phyloP scores from a whole-genome alignment of 1,140 invertebrate species.

The Papilio xuthus region DNA sequence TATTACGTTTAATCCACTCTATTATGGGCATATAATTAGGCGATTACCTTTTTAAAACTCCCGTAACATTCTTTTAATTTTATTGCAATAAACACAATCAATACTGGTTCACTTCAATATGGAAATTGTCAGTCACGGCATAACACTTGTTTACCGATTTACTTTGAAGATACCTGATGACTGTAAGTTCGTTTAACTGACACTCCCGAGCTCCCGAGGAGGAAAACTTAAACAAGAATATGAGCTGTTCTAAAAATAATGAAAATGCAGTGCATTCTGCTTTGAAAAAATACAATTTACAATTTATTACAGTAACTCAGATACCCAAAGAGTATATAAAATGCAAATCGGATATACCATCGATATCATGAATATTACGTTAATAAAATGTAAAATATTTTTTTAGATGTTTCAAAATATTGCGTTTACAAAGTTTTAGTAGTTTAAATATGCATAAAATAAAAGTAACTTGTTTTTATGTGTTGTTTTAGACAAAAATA shows the following conservation, averaged over 20 bases:
- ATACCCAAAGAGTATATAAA: background rate
- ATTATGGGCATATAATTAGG: background rate
- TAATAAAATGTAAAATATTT: background rate
- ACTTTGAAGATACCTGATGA: conserved; percentile 10
- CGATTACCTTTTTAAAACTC: conserved; percentile 12
- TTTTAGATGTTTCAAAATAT: background rate
- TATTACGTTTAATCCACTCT: background rate
- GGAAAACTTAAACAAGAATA: conserved; percentile 25
- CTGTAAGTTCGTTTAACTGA: background rate
- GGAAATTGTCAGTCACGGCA: conserved; percentile 15
- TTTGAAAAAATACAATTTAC: conserved; percentile 25
- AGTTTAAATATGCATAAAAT: background rate
- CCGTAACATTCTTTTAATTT: conserved; percentile 31
- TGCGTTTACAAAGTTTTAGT: background rate
- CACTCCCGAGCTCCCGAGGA: background rate
- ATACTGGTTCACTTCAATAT: conserved; percentile 27
- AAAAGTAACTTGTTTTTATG: background rate
- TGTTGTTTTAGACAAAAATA: background rate
- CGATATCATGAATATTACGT: too few relatives aligned
- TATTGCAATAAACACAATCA: conserved; percentile 33
- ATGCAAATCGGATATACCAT: background rate
- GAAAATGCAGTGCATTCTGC: conserved; percentile 28
- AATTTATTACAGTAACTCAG: conserved; percentile 15
- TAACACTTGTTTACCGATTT: conserved; percentile 15
- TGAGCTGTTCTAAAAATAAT: conserved; percentile 37